These are phyloP conservation scores for Oconnorella tubifera DNA, from an alignment of 2,888 invertebrate genomes.

Conservation along the genomic window DNA sequence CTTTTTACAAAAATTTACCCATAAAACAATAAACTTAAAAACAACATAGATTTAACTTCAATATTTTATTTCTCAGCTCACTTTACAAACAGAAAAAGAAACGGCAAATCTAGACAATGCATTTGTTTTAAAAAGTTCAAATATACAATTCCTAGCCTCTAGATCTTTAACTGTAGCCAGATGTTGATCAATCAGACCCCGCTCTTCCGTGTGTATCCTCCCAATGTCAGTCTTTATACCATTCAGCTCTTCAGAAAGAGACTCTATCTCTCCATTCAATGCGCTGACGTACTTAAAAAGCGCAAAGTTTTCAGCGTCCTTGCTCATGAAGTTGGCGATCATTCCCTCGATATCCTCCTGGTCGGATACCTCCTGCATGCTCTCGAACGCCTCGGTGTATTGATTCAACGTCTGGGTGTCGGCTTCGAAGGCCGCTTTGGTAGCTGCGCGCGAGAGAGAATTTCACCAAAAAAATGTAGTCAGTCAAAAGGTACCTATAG, in stretches of 20 bases:
- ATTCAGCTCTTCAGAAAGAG: conserved; percentile 40
- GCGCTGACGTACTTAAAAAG: conserved; percentile 84
- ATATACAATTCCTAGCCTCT: no score
- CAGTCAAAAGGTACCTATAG: no score
- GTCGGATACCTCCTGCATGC: conserved; percentile 63
- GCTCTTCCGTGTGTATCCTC: conserved; percentile 39
- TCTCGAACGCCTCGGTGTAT: conserved; percentile 70
- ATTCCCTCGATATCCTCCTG: conserved; percentile 57
- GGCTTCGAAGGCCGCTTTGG: conserved; percentile 54
- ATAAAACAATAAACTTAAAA: no score
- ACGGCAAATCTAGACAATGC: no score
- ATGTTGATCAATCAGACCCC: conserved; percentile 13
- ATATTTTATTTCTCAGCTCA: no score
- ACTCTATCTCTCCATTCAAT: conserved; percentile 63
- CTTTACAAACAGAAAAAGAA: no score
- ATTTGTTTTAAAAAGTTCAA: no score
- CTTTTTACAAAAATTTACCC: no score
- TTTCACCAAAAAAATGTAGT: no score
- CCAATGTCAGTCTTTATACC: conserved; percentile 59
- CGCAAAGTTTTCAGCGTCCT: conserved; percentile 85
- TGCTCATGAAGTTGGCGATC: conserved; percentile 70
- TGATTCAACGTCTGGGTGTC: conserved; percentile 68
- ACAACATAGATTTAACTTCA: no score
- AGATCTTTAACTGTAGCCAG: conserved; percentile 3
- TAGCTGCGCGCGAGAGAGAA: conserved; percentile 5